phyloP scores from a whole-genome alignment of 2,113 vertebrate genomes.

The Pseudopodoces humilis region DNA sequence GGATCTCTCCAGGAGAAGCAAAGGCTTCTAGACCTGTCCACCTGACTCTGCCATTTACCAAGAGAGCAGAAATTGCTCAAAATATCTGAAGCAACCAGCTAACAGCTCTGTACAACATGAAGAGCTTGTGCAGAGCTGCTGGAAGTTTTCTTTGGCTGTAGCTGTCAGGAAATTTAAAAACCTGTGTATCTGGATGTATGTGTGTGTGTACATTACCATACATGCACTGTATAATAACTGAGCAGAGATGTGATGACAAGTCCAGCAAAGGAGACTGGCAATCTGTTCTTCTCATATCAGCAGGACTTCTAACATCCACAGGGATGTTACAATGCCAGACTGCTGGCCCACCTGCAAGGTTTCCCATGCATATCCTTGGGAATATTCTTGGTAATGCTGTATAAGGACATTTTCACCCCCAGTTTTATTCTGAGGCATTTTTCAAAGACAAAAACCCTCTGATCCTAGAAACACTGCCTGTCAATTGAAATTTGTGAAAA shows the following conservation, averaged over 20 bases:
- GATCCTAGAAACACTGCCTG: neutral
- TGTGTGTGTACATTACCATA: neutral
- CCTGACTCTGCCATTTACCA: neutral
- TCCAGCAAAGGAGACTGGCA: neutral
- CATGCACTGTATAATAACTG: neutral
- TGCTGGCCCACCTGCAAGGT: neutral
- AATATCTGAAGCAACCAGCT: neutral
- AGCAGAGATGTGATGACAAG: neutral
- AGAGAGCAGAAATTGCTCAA: neutral
- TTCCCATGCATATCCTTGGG: neutral
- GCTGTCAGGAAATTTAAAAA: neutral
- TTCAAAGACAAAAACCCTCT: neutral
- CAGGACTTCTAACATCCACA: neutral
- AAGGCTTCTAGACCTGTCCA: neutral
- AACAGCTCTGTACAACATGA: neutral
- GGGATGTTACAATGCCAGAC: neutral
- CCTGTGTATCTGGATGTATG: fast-evolving
- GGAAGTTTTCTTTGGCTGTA: neutral
- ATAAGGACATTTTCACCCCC: neutral
- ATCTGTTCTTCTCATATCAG: neutral
- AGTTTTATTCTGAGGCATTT: neutral
- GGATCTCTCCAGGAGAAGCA: neutral
- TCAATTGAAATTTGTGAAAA: neutral
- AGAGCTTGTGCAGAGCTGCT: neutral
- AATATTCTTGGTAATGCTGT: fast-evolving